phyloP scores from a whole-genome alignment of 2,113 vertebrate genomes.

The Plecturocebus donacophilus region DNA sequence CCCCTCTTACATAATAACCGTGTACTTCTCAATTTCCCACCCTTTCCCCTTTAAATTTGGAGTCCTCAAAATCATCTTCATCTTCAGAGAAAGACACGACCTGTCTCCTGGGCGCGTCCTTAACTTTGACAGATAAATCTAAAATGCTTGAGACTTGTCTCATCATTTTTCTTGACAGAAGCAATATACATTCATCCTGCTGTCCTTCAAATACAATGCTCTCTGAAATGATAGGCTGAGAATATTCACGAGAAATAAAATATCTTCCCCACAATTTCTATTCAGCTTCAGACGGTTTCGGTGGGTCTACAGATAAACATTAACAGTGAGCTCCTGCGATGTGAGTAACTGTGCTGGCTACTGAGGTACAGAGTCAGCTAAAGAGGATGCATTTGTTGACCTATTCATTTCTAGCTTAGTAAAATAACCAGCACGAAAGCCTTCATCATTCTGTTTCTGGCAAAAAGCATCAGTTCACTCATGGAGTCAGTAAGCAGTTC shows the following conservation, averaged over 20 bases:
- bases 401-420: neutral
- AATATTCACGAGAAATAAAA: neutral
- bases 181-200: neutral
- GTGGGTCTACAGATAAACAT: neutral
- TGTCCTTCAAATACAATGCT: neutral
- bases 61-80: no score
- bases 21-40: no score
- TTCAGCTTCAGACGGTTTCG: neutral
- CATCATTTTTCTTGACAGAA: neutral
- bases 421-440: neutral
- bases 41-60: no score
- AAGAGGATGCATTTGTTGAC: neutral
- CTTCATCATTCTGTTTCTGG: no score
- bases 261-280: neutral
- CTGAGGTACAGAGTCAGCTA: neutral
- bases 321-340: no score
- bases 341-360: neutral
- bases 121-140: no score
- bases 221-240: neutral
- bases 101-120: no score
- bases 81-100: no score
- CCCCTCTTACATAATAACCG: no score
- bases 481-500: neutral
- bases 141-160: no score
- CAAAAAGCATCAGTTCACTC: neutral